Evolutionary conservation across 2,797 vertebrate genomes (phyloP).

Genomic region (Lates japonicus): DNA sequence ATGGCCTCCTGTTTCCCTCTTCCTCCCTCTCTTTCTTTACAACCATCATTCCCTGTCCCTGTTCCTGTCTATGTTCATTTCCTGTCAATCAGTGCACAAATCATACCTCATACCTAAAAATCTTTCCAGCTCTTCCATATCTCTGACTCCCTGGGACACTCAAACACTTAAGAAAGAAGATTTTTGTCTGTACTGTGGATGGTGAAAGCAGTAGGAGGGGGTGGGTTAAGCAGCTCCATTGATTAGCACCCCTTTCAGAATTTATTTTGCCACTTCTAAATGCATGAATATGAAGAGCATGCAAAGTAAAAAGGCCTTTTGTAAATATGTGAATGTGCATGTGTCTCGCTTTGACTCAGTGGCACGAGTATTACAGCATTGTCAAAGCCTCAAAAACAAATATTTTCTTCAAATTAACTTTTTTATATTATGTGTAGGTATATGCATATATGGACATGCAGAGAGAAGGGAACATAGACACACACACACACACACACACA

Average conservation of each 20-base stretch:
- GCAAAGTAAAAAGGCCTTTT: conserved; percentile 16
- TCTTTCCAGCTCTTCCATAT: not conserved
- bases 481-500: not conserved
- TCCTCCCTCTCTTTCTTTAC: not conserved
- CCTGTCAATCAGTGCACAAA: conserved; percentile 4
- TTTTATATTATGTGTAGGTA: too few species aligned
- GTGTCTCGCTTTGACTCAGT: not conserved
- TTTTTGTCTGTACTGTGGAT: not conserved
- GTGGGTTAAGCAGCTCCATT: conserved; percentile 16
- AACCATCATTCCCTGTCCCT: not conserved
- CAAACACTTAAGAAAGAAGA: conserved; percentile 14
- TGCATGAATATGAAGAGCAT: conserved; percentile 30
- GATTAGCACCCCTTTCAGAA: conserved; percentile 49
- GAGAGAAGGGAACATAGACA: not conserved
- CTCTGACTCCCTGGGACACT: conserved; percentile 16
- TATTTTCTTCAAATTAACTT: not conserved
- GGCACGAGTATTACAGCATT: not conserved
- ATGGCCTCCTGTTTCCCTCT: conserved; percentile 1
- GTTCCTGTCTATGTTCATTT: not conserved
- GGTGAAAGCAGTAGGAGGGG: not conserved
- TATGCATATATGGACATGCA: not conserved
- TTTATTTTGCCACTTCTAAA: conserved; percentile 24
- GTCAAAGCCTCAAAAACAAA: not conserved
- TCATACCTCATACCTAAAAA: conserved; percentile 11
- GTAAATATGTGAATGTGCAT: conserved; percentile 5